A percentile compares a stretch with the other conserved stretches of the same genome.
phyloP scores from a whole-genome alignment of 2,113 vertebrate genomes.

The Colius striatus region DNA sequence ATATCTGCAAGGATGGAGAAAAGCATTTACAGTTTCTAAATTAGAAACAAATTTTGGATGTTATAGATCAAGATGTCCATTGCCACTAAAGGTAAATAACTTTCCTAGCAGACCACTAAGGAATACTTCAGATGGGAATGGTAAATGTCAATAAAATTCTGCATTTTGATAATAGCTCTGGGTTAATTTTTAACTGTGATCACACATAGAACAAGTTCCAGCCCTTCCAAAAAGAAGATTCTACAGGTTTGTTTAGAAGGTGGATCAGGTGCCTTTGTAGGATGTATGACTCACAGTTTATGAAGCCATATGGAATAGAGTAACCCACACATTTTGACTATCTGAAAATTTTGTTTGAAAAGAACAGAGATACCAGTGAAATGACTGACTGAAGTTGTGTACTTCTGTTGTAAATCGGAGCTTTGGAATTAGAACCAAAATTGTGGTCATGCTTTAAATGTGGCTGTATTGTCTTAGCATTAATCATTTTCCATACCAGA shows the following conservation, averaged over 20 bases:
- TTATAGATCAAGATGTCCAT: neutral
- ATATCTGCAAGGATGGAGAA: neutral
- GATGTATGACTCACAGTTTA: neutral
- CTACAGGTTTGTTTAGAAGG: neutral
- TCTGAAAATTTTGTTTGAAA: neutral
- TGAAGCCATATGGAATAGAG: neutral
- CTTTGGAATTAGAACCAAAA: neutral
- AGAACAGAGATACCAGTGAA: neutral
- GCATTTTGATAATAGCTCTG: neutral
- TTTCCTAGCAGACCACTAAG: neutral
- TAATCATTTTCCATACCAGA: neutral
- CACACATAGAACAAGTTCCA: neutral
- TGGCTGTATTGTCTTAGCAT: neutral
- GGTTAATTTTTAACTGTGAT: neutral
- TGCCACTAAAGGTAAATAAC: neutral
- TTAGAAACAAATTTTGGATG: neutral
- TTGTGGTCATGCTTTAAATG: neutral
- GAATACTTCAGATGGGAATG: neutral
- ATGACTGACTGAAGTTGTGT: neutral
- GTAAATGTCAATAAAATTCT: neutral
- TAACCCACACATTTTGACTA: neutral
- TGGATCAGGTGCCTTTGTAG: neutral
- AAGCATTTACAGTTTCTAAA: conserved; percentile 9
- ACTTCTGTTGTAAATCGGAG: neutral
- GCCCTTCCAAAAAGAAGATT: neutral